These are phyloP conservation scores for Armadillidium nasatum DNA, from an alignment of 1,140 invertebrate genomes.

Conservation along the genomic window DNA sequence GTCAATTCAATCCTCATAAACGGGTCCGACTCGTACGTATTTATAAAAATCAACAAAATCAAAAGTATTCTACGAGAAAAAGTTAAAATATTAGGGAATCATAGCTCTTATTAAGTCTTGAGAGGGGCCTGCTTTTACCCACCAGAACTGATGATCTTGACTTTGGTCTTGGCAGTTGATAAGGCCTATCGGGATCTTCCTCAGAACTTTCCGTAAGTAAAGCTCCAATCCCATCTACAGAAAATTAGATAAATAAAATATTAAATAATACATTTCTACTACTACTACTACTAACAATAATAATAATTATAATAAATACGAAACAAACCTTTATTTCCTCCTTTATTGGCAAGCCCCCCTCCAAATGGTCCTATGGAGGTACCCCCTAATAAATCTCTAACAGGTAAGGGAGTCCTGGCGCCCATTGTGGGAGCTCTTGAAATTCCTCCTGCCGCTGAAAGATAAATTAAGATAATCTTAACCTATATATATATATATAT, in stretches of 20 bases:
- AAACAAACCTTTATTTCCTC: background rate
- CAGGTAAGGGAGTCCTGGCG: background rate
- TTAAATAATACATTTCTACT: no score
- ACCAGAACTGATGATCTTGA: background rate
- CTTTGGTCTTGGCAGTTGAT: background rate
- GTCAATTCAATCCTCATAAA: no score
- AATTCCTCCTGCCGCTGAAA: background rate
- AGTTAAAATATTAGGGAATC: background rate
- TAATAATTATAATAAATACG: no score
- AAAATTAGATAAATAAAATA: background rate
- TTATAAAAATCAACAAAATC: no score
- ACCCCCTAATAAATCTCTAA: background rate
- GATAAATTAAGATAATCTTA: background rate
- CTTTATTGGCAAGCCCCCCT: background rate
- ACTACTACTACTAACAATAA: no score
- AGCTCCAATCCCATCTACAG: background rate
- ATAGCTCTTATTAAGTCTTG: background rate
- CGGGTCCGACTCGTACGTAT: no score
- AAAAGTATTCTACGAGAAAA: background rate
- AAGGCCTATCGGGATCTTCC: background rate
- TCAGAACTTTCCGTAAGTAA: background rate
- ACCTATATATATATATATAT: constrained; percentile 3
- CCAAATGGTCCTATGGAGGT: background rate
- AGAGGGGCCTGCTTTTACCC: background rate
- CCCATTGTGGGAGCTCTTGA: background rate